A percentile compares a stretch with the other conserved stretches of the same genome.
phyloP scores from a whole-genome alignment of 2,113 vertebrate genomes.

The Phrynosoma platyrhinos region DNA sequence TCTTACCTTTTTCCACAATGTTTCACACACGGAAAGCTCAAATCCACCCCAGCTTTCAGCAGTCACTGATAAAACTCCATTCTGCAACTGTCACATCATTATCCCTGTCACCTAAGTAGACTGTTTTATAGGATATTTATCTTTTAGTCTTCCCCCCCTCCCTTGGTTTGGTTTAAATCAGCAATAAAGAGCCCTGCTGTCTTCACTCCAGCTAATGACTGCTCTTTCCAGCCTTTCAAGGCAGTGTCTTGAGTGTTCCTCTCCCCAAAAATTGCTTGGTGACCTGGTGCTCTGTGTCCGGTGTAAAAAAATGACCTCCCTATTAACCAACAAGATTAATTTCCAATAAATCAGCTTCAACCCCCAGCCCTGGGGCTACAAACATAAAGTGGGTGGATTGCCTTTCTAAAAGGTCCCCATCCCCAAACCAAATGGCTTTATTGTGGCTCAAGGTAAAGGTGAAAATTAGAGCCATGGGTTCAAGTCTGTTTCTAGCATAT shows the following conservation, averaged over 20 bases:
- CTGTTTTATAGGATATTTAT: slow-evolving; percentile 27
- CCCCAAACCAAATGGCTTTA: not conserved
- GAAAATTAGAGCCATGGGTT: not conserved
- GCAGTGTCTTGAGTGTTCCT: not conserved
- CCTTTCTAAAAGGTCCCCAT: not conserved
- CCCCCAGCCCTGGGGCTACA: not conserved
- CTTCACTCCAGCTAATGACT: slow-evolving; percentile 34
- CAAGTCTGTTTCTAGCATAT: not conserved
- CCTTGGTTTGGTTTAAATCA: not conserved
- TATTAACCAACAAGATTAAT: not conserved
- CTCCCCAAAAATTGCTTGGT: not conserved
- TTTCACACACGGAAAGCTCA: not conserved
- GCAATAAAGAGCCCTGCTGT: slow-evolving; percentile 33
- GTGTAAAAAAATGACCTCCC: not conserved
- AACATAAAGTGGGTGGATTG: not conserved
- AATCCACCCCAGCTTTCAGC: slow-evolving; percentile 9
- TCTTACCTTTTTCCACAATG: not conserved
- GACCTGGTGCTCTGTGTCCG: not conserved
- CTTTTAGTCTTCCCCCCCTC: not conserved
- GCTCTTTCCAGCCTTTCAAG: not conserved
- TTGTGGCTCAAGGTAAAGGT: not conserved
- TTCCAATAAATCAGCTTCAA: not conserved
- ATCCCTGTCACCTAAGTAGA: slow-evolving; percentile 15
- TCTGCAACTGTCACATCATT: slow-evolving; percentile 13
- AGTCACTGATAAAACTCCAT: slow-evolving; percentile 5